Percentiles rank a stretch among this genome's conserved stretches.
These are phyloP conservation scores for Lycocorax pyrrhopterus DNA, from an alignment of 2,113 vertebrate species.

Conservation along the genomic window DNA sequence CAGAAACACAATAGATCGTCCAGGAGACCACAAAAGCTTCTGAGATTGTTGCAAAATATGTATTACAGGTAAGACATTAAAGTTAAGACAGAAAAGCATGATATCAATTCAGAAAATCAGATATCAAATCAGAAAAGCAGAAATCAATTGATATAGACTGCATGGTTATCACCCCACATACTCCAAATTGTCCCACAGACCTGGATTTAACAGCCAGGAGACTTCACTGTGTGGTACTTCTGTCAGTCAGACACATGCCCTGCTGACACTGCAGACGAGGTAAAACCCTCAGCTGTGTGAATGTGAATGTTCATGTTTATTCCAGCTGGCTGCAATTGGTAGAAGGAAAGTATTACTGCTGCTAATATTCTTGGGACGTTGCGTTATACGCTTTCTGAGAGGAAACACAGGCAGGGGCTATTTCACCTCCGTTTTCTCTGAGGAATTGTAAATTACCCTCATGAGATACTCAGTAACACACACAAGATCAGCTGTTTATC, in stretches of 20 bases:
- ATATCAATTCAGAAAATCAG: too few relatives aligned
- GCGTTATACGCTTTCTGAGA: not conserved
- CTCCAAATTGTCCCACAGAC: accelerated
- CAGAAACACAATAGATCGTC: not conserved
- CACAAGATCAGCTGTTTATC: conserved; percentile 17
- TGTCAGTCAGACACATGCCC: not conserved
- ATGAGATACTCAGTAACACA: conserved; percentile 15
- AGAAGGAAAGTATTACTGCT: not conserved
- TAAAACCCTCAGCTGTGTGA: not conserved
- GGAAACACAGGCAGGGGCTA: not conserved
- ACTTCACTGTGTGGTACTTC: not conserved
- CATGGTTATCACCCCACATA: not conserved
- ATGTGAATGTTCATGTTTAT: not conserved
- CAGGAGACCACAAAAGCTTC: not conserved
- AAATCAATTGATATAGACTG: not conserved
- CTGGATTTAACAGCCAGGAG: not conserved
- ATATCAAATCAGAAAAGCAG: too few relatives aligned
- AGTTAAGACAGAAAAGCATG: not conserved
- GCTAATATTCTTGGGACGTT: not conserved
- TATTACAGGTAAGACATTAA: not conserved
- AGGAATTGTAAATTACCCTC: conserved; percentile 8
- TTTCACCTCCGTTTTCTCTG: not conserved
- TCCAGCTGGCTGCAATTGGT: not conserved
- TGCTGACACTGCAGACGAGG: not conserved
- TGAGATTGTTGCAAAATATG: not conserved